These are phyloP conservation scores for Tauraco erythrolophus DNA, from an alignment of 2,113 vertebrate species.

Conservation along the genomic window DNA sequence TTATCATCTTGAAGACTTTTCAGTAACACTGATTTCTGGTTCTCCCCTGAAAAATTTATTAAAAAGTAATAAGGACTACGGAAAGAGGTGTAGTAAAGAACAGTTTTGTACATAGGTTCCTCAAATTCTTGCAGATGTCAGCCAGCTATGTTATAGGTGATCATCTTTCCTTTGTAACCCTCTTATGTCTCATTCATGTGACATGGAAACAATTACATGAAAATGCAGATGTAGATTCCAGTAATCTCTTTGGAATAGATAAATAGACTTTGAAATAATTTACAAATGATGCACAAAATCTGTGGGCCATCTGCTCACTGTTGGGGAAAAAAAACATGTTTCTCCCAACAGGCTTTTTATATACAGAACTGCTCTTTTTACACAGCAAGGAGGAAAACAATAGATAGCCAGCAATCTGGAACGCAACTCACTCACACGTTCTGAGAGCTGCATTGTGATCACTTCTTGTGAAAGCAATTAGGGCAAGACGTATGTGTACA, in stretches of 20 bases:
- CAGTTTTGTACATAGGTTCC: neutral
- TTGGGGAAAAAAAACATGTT: conserved; percentile 66
- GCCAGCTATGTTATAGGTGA: conserved; percentile 69
- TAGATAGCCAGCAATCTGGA: conserved; percentile 18
- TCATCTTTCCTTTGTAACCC: conserved; percentile 63
- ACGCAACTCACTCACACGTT: conserved; percentile 20
- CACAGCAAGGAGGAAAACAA: conserved; percentile 45
- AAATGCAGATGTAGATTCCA: conserved; percentile 88
- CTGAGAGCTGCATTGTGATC: neutral
- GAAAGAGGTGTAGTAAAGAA: neutral
- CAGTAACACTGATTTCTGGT: neutral
- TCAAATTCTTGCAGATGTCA: conserved; percentile 48
- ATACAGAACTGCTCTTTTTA: conserved; percentile 66
- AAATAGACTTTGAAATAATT: conserved; percentile 90
- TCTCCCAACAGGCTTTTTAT: conserved; percentile 71
- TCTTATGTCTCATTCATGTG: conserved; percentile 73
- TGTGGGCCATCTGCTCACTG: conserved; percentile 85
- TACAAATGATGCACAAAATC: conserved; percentile 90
- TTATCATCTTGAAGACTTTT: neutral
- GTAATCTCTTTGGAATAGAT: conserved; percentile 89
- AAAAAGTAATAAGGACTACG: neutral
- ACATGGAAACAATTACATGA: conserved; percentile 90
- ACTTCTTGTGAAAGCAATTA: conserved; percentile 1
- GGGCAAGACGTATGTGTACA: neutral
- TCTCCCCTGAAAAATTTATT: neutral